Percentiles rank a stretch among this genome's conserved stretches.
Conservation (phyloP, 2,888 invertebrate species). For the Drosophila anomalipes region DNA sequence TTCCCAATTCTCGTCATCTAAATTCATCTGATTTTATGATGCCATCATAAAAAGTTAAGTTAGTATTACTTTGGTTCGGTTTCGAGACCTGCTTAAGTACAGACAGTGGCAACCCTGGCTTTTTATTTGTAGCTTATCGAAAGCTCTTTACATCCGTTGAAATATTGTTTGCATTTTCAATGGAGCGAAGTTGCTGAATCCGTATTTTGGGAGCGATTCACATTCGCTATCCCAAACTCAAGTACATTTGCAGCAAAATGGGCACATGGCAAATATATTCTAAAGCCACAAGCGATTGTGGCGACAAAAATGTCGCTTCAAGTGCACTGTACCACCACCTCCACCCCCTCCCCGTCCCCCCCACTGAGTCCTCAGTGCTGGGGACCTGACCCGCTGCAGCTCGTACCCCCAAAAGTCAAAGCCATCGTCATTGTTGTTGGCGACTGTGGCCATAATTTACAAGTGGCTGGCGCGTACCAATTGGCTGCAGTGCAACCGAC, state of each 20-base stretch:
- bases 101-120: conserved; percentile 1
- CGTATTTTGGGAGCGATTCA: neutral
- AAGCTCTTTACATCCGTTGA: neutral
- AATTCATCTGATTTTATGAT: neutral
- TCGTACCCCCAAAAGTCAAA: conserved; percentile 29
- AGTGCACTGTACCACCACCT: neutral
- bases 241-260: conserved; percentile 29
- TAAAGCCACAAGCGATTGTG: conserved; percentile 43
- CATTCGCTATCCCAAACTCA: conserved; percentile 23
- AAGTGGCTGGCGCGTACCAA: conserved; percentile 65
- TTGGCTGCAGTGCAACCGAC: conserved; percentile 55
- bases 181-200: neutral
- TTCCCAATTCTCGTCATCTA: neutral
- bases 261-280: conserved; percentile 36
- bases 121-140: neutral
- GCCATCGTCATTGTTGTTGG: conserved; percentile 36
- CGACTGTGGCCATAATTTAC: conserved; percentile 71
- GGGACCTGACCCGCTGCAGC: conserved; percentile 13
- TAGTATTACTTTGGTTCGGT: neutral
- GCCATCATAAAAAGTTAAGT: neutral
- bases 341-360: accelerated
- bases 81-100: neutral
- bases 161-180: neutral
- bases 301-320: conserved; percentile 25
- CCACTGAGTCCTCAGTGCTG: neutral